These are phyloP conservation scores for Drosophila mayaguana DNA, from an alignment of 2,888 invertebrate species.

Conservation along the genomic window DNA sequence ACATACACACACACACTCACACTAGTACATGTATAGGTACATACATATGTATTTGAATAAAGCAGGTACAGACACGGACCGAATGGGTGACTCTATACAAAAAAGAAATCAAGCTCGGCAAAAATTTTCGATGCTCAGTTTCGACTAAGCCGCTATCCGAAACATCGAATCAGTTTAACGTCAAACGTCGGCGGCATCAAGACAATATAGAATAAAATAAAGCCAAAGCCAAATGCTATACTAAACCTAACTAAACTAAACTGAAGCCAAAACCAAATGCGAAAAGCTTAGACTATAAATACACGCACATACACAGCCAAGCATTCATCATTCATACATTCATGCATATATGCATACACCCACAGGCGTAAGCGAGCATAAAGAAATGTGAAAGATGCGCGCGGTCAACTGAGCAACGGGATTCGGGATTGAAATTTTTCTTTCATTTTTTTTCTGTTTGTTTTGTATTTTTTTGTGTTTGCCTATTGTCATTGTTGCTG, in stretches of 20 bases:
- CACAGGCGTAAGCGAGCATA: constrained; percentile 43
- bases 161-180: constrained; percentile 81
- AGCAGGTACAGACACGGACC: constrained; percentile 20
- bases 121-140: constrained; percentile 68
- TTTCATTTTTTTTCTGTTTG: constrained; percentile 3
- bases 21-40: neutral
- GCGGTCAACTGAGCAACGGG: constrained; percentile 51
- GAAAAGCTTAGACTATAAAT: constrained; percentile 38
- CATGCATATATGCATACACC: constrained; percentile 20
- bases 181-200: constrained; percentile 82
- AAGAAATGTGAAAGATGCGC: constrained; percentile 60
- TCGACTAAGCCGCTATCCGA: constrained; percentile 74
- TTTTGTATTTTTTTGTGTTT: constrained; percentile 16
- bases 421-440: constrained; percentile 47
- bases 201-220: constrained; percentile 68
- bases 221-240: constrained; percentile 37
- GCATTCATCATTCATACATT: constrained; percentile 4
- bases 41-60: constrained; percentile 16
- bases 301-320: constrained; percentile 25
- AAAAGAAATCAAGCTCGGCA: constrained; percentile 55
- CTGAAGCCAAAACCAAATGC: constrained; percentile 18
- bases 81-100: constrained; percentile 47
- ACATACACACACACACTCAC: neutral
- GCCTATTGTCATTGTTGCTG: constrained; percentile 33
- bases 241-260: constrained; percentile 23